phyloP scores from a whole-genome alignment of 92 coral and sea anemone species.

The Porites cylindrica region DNA sequence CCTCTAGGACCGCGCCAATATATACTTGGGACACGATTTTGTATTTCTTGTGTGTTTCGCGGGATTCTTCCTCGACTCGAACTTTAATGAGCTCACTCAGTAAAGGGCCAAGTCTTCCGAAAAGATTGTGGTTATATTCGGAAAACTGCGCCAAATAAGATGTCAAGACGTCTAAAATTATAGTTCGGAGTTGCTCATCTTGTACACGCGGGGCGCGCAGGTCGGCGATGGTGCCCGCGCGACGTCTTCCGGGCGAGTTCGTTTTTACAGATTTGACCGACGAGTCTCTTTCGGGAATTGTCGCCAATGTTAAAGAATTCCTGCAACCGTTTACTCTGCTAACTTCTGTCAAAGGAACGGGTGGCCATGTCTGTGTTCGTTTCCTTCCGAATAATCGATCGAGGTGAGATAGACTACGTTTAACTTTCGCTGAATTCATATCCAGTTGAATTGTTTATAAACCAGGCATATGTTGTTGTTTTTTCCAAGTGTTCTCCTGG shows the following conservation, averaged over 20 bases:
- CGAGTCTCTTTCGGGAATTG: slow-evolving; percentile 64
- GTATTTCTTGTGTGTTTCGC: slow-evolving; percentile 36
- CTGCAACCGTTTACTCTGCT: slow-evolving; percentile 17
- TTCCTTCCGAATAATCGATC: slow-evolving; percentile 45
- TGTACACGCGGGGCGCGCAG: slow-evolving; percentile 45
- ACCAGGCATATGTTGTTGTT: not conserved
- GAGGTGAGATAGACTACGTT: slow-evolving; percentile 3
- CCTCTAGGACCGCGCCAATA: slow-evolving; percentile 73
- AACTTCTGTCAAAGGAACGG: slow-evolving; percentile 5
- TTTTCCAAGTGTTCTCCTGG: not conserved
- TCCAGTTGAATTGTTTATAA: not conserved
- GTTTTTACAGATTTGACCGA: slow-evolving; percentile 34
- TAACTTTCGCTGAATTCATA: slow-evolving; percentile 16
- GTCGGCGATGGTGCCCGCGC: slow-evolving; percentile 38
- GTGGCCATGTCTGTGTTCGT: slow-evolving; percentile 66
- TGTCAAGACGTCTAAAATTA: slow-evolving; percentile 71
- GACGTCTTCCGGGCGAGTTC: slow-evolving; percentile 20
- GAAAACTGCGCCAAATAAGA: slow-evolving; percentile 74
- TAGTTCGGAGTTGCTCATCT: slow-evolving; percentile 58
- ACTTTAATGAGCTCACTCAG: slow-evolving; percentile 77
- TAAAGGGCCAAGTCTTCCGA: slow-evolving; percentile 66
- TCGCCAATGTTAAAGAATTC: slow-evolving; percentile 33
- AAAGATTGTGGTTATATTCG: slow-evolving; percentile 66
- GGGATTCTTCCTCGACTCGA: slow-evolving; percentile 64
- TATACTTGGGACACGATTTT: slow-evolving; percentile 78